These are phyloP conservation scores for Discoglossus pictus DNA, from an alignment of 2,797 vertebrate species.

Conservation along the genomic window DNA sequence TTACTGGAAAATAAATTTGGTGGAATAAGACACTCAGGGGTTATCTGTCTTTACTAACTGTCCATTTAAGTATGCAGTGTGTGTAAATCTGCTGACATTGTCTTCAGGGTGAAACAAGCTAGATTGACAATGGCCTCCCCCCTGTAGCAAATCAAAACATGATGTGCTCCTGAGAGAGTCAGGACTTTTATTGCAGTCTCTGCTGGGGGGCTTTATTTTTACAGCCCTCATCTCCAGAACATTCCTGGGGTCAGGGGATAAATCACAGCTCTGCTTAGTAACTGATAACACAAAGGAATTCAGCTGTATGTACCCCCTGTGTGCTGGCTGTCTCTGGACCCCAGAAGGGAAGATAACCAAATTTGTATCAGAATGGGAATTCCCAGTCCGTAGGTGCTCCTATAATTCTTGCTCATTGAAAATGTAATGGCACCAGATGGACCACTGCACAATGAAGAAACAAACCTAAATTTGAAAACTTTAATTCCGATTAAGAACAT, in stretches of 20 bases:
- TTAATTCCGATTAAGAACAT: too few relatives aligned
- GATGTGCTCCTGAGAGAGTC: not conserved
- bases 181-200: not conserved
- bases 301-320: constrained; percentile 23
- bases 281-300: constrained; percentile 25
- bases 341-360: constrained; percentile 1
- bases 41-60: too few relatives aligned
- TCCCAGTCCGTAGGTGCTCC: too few relatives aligned
- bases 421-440: too few relatives aligned
- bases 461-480: too few relatives aligned
- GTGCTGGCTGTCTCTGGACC: constrained; percentile 16
- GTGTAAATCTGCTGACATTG: constrained; percentile 3
- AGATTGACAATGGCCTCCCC: not conserved
- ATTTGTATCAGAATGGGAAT: not conserved
- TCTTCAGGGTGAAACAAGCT: not conserved
- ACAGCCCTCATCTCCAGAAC: not conserved
- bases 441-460: too few relatives aligned
- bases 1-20: too few relatives aligned
- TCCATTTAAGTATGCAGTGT: not conserved
- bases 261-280: constrained; percentile 22
- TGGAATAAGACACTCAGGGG: too few relatives aligned
- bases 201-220: constrained; percentile 12
- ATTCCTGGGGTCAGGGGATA: constrained; percentile 6
- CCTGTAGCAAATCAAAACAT: constrained; percentile 1
- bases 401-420: too few relatives aligned